Conservation (phyloP, 2,888 invertebrate genomes). For the Cremastobaeus sp. region DNA sequence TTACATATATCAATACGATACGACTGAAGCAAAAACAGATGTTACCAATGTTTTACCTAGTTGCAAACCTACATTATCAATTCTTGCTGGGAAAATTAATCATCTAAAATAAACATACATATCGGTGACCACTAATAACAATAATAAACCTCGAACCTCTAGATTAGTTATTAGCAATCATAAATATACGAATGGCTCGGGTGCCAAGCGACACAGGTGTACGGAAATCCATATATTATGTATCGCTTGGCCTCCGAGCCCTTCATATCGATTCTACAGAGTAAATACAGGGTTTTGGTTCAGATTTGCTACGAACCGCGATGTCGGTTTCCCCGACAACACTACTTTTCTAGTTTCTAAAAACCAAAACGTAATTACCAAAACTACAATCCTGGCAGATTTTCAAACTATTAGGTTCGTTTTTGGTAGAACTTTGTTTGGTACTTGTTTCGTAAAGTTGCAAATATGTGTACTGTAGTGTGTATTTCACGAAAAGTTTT, state of each 20-base stretch:
- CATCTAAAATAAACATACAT: constrained; percentile 33
- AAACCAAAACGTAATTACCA: constrained; percentile 40
- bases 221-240: too few species aligned
- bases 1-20: constrained; percentile 36
- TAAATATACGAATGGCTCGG: too few species aligned
- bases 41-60: constrained; percentile 33
- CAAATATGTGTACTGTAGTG: too few species aligned
- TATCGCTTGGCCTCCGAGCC: too few species aligned
- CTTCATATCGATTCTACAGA: constrained; percentile 34
- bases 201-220: too few species aligned
- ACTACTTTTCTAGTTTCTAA: constrained; percentile 53
- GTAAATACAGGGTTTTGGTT: constrained; percentile 41
- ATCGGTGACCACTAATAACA: constrained; percentile 33
- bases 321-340: constrained; percentile 44
- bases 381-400: constrained; percentile 58
- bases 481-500: too few species aligned
- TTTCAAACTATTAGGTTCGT: constrained; percentile 22
- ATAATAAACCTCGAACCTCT: constrained; percentile 13
- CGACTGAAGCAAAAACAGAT: constrained; percentile 46
- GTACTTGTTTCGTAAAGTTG: too few species aligned
- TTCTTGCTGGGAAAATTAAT: constrained; percentile 44
- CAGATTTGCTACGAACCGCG: constrained; percentile 37
- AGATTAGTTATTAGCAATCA: constrained; percentile 27
- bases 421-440: background rate
- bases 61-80: constrained; percentile 42